Conservation (phyloP, 2,888 invertebrate genomes). For the Penaeus monodon region DNA sequence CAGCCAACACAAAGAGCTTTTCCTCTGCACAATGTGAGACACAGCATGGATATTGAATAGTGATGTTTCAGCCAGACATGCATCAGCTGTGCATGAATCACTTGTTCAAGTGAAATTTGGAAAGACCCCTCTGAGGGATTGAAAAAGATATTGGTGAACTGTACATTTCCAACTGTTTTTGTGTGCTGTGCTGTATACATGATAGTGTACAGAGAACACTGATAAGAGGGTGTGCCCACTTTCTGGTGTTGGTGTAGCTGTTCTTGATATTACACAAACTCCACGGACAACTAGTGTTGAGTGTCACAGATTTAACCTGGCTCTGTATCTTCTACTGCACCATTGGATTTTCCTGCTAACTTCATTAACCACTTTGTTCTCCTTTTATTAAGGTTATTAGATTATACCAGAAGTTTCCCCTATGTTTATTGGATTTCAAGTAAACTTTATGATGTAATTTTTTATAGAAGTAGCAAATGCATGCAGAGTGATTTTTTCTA, state of each 20-base stretch:
- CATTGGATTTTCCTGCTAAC: conserved; percentile 38
- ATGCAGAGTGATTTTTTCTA: conserved; percentile 50
- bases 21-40: conserved; percentile 9
- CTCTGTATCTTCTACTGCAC: conserved; percentile 18
- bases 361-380: conserved; percentile 24
- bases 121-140: background rate
- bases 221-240: conserved; percentile 29
- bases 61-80: conserved; percentile 43
- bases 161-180: background rate
- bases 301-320: conserved; percentile 29
- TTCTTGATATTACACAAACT: conserved; percentile 19
- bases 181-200: background rate
- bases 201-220: conserved; percentile 10
- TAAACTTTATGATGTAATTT: conserved; percentile 36
- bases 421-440: conserved; percentile 37
- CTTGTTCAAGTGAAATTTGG: conserved; percentile 22
- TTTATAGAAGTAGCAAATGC: conserved; percentile 48
- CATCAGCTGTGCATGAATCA: conserved; percentile 34
- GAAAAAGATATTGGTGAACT: background rate
- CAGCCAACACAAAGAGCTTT: background rate
- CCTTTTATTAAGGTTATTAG: conserved; percentile 48
- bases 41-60: conserved; percentile 40
- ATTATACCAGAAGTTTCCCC: conserved; percentile 10
- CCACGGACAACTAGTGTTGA: conserved; percentile 33
- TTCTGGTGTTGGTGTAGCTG: conserved; percentile 36